These are phyloP conservation scores for Tethea ocularis DNA, from an alignment of 2,888 invertebrate species.

Conservation along the genomic window DNA sequence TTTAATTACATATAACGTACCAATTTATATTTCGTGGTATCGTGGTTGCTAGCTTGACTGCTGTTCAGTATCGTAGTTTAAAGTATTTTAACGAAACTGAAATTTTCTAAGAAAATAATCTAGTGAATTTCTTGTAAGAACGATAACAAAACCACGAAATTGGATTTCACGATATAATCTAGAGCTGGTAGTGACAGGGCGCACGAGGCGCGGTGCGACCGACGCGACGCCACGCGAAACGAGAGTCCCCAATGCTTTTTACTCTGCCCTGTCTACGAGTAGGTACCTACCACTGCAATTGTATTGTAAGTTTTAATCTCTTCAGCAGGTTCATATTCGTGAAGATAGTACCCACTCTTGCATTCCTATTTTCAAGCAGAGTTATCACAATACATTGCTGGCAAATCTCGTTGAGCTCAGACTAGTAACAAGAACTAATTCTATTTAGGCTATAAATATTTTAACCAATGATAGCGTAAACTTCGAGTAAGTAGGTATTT, in stretches of 20 bases:
- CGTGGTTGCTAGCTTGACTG: background rate
- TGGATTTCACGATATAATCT: slow-evolving; percentile 82
- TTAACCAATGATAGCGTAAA: background rate
- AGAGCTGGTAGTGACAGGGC: slow-evolving; percentile 67
- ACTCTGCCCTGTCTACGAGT: slow-evolving; percentile 20
- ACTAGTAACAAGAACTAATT: background rate
- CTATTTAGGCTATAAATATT: background rate
- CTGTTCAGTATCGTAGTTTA: slow-evolving; percentile 6
- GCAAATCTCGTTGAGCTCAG: background rate
- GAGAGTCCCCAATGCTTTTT: slow-evolving; percentile 43
- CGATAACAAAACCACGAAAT: slow-evolving; percentile 83
- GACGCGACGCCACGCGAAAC: slow-evolving; percentile 42
- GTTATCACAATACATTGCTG: background rate
- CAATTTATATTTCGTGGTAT: background rate
- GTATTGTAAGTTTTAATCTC: slow-evolving; percentile 5
- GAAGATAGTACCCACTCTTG: background rate
- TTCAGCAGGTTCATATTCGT: background rate
- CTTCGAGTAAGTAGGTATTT: background rate
- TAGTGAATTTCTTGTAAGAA: slow-evolving; percentile 69
- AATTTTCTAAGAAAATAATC: slow-evolving; percentile 61
- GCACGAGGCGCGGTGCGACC: slow-evolving; percentile 45
- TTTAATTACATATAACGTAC: background rate
- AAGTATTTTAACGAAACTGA: slow-evolving; percentile 19
- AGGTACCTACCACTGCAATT: background rate
- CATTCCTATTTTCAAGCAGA: background rate